These are phyloP conservation scores for Mechanitis messenoides DNA, from an alignment of 2,888 invertebrate species.

Conservation along the genomic window DNA sequence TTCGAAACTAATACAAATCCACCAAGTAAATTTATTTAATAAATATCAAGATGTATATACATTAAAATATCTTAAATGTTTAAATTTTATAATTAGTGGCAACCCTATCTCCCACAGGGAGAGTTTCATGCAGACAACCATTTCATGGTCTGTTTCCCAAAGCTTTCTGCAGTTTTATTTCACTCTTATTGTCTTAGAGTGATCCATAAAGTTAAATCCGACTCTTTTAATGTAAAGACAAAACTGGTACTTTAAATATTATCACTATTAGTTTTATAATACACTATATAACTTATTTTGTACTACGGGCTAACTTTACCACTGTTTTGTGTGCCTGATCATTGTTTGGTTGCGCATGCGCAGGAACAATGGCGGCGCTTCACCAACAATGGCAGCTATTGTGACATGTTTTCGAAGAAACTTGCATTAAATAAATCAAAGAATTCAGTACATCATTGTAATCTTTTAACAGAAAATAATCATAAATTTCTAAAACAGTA, in stretches of 20 bases:
- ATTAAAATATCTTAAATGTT: no score
- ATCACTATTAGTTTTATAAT: not conserved
- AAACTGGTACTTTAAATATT: not conserved
- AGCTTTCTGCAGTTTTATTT: conserved; percentile 6
- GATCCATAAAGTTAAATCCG: not conserved
- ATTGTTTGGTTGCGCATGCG: conserved; percentile 18
- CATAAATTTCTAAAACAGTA: not conserved
- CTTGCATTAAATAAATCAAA: not conserved
- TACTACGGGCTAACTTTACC: not conserved
- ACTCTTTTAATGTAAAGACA: no score
- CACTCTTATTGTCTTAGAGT: not conserved
- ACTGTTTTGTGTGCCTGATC: conserved; percentile 10
- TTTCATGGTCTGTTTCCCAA: conserved; percentile 22
- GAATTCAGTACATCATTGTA: not conserved
- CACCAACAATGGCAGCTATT: conserved; percentile 23
- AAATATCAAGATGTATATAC: no score
- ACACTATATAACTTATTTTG: not conserved
- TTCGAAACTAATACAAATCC: no score
- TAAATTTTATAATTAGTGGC: not conserved
- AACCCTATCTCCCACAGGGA: not conserved
- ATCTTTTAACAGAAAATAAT: no score
- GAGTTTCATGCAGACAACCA: conserved; percentile 10
- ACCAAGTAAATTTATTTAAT: no score
- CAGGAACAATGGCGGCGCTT: conserved; percentile 24
- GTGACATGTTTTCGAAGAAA: conserved; percentile 10